Base-by-base conservation (phyloP, 92 coral and sea anemone genomes). In the Palythoa heliodiscus region DNA sequence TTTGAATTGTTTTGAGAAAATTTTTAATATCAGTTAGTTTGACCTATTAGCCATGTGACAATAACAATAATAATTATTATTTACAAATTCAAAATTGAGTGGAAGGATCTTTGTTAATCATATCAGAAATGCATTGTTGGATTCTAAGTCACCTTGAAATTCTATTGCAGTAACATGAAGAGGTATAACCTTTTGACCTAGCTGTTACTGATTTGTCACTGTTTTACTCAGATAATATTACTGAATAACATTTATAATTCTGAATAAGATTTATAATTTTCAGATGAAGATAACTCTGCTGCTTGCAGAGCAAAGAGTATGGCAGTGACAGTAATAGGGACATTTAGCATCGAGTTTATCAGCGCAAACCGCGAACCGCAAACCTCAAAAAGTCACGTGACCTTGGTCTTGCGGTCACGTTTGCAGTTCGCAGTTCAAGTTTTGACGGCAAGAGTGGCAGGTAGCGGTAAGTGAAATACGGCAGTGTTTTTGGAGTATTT, bases 221-320 rank as follows among this genome's bases (percentile, higher is more conserved):
- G 71, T 67, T 39, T 67, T 25, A 67, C 38, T 67, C 71, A 67
- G 35, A 29, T 29, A 29, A 67, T 67, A 67, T 67, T 67, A 13
- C 38, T 67, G 38, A 67, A 67, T 67, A 67, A 67, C n/a, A 43
- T 43, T 43, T 43, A 43, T 43, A 43, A 43, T 43, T 43, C 48
- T 43, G 48, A 20, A 67, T 67, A 67, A 72, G 24, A 43, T 72
- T 72, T 37, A 72, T 40, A 40, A 72, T 72, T 72, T 43, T 72
- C 76, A 72, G 76, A 72, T 72, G 53, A 72, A 16, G 76, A 16
- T 72, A 72, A 37, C 76, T 72, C 43, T 43, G 52, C 76, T 72
- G 76, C 76, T 37, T 72, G 76, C 76, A 72, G 54, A 72, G 76
- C 50, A 43, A 72, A 72, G 76, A 72, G 76, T 69, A 83, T 39